Percentiles rank a stretch among this genome's conserved stretches.
Conservation (phyloP, 2,797 vertebrate genomes). For the Eptatretus atami region DNA sequence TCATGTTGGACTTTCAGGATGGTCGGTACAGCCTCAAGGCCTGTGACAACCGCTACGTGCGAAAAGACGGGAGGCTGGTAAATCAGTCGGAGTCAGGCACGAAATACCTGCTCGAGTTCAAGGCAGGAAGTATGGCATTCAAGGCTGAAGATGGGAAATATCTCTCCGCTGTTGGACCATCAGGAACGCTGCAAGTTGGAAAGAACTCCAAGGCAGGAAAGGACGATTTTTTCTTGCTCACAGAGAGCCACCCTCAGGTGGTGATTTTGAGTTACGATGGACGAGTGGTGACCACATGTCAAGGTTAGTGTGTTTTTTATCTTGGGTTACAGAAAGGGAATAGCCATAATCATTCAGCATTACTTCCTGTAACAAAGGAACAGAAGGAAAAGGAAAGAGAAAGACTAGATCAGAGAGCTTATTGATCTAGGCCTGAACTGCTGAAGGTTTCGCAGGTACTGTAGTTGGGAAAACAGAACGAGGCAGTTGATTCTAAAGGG, state of each 20-base stretch:
- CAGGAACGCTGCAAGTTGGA: slow-evolving; percentile 72
- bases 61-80: slow-evolving; percentile 42
- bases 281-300: slow-evolving; percentile 69
- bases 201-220: slow-evolving; percentile 43
- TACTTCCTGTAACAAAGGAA: no score
- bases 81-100: slow-evolving; percentile 32
- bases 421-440: no score
- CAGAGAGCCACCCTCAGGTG: slow-evolving; percentile 88
- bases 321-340: no score
- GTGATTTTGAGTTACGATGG: slow-evolving; percentile 66
- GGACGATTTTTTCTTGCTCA: slow-evolving; percentile 78
- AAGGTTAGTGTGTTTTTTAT: slow-evolving; percentile 27
- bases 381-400: no score
- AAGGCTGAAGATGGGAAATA: slow-evolving; percentile 23
- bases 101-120: slow-evolving; percentile 77
- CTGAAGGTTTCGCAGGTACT: no score
- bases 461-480: no score
- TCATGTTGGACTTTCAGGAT: slow-evolving; percentile 61
- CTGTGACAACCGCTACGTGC: slow-evolving; percentile 61
- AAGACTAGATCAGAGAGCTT: no score
- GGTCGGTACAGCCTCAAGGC: slow-evolving; percentile 80
- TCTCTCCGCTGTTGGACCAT: slow-evolving; percentile 69
- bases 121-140: slow-evolving; percentile 68
- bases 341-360: no score
- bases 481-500: no score